Percentiles rank a stretch among this genome's conserved stretches.
These are phyloP conservation scores for Rutilus rutilus DNA, from an alignment of 2,113 vertebrate genomes.

Conservation along the genomic window DNA sequence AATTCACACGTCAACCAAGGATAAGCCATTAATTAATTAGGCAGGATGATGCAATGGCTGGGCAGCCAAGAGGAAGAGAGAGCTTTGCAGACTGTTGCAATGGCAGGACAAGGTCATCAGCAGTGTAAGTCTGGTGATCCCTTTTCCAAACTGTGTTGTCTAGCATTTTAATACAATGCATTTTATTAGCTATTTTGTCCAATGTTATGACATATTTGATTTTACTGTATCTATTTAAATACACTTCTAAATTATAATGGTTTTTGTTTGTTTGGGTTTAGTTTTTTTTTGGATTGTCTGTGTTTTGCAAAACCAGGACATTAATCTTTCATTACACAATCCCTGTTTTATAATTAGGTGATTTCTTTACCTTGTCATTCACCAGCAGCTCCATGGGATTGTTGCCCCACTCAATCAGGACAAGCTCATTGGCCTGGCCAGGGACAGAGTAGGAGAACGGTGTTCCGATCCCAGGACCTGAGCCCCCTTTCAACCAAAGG, in stretches of 20 bases:
- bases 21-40: conserved; percentile 48
- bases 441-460: conserved; percentile 80
- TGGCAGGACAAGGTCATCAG: conserved; percentile 12
- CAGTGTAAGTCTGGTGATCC: background rate
- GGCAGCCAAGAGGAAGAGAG: conserved; percentile 24
- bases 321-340: conserved; percentile 26
- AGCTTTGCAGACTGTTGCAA: conserved; percentile 21
- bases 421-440: conserved; percentile 80
- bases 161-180: background rate
- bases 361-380: conserved; percentile 76
- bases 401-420: conserved; percentile 79
- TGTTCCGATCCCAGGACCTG: conserved; percentile 74
- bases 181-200: background rate
- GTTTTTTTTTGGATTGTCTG: background rate
- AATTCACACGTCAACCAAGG: conserved; percentile 1
- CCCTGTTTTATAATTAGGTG: background rate
- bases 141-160: background rate
- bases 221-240: background rate
- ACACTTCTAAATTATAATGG: background rate
- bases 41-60: conserved; percentile 33
- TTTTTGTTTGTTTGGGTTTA: background rate
- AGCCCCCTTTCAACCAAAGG: conserved; percentile 72
- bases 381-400: conserved; percentile 81
- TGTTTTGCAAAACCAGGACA: background rate
- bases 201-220: background rate